Evolutionary conservation across 2,113 vertebrate genomes (phyloP).

Genomic region (Erythrolamprus reginae): DNA sequence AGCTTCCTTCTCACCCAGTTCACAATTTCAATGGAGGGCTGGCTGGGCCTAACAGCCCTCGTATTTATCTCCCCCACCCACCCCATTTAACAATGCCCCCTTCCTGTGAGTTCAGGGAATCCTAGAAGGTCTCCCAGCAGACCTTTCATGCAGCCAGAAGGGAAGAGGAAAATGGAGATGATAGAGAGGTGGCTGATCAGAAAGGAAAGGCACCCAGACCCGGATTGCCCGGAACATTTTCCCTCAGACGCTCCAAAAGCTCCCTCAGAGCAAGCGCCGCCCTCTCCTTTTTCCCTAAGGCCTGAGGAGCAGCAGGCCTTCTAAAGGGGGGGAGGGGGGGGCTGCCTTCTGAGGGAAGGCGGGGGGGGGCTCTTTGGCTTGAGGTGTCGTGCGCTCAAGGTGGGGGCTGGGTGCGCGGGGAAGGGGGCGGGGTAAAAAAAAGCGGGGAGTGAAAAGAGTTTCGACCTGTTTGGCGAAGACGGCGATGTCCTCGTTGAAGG

Average conservation of each 20-base stretch:
- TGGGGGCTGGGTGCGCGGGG: background rate
- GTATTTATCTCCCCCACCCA: background rate
- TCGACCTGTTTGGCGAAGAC: slow-evolving; percentile 93
- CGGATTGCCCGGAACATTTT: background rate
- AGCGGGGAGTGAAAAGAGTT: background rate
- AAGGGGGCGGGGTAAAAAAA: background rate
- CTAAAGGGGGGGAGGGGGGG: background rate
- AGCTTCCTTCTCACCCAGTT: background rate
- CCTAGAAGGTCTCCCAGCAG: background rate
- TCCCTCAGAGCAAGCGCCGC: background rate
- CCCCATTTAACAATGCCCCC: background rate
- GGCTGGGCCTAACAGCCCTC: background rate
- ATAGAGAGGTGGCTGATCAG: background rate
- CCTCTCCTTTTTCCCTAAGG: background rate
- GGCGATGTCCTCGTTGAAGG: slow-evolving; percentile 95
- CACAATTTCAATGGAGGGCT: background rate
- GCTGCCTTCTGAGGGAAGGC: background rate
- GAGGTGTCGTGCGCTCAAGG: background rate
- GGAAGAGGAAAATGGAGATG: background rate
- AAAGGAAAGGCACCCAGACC: background rate
- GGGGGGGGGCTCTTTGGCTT: background rate
- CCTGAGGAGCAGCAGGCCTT: background rate
- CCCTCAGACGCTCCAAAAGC: background rate
- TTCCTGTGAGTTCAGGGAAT: background rate
- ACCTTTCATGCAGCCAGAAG: too few relatives aligned